These are phyloP conservation scores for Pseudoips prasinana DNA, from an alignment of 2,888 invertebrate species.

Conservation along the genomic window DNA sequence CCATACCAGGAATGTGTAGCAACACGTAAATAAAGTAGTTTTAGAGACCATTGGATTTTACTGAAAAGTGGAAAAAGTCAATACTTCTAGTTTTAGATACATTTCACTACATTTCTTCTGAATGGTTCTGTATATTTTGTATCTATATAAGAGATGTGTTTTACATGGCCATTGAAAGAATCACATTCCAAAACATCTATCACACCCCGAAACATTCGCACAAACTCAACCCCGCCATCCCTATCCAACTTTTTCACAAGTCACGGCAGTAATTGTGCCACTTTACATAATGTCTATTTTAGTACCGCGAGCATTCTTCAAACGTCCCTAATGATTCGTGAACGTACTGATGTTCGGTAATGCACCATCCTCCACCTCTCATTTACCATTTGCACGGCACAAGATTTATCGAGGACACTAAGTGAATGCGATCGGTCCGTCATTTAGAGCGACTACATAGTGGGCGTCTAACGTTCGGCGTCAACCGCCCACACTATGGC, in stretches of 20 bases:
- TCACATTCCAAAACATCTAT: too few species aligned
- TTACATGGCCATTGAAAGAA: too few species aligned
- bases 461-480: neutral
- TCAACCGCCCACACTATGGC: too few species aligned
- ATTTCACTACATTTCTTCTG: too few species aligned
- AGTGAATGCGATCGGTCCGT: constrained; percentile 59
- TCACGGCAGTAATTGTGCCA: constrained; percentile 73
- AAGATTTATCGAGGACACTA: constrained; percentile 60
- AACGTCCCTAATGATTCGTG: constrained; percentile 72
- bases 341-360: constrained; percentile 61
- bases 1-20: too few species aligned
- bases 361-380: constrained; percentile 56
- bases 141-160: too few species aligned
- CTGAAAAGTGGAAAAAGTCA: too few species aligned
- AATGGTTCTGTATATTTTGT: too few species aligned
- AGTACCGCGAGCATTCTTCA: constrained; percentile 70
- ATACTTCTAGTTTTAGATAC: too few species aligned
- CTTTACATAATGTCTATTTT: constrained; percentile 81
- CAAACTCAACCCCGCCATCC: constrained; percentile 13
- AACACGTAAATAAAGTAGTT: too few species aligned
- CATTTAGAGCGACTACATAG: constrained; percentile 3
- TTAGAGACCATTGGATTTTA: too few species aligned
- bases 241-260: constrained; percentile 55
- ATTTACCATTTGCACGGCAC: constrained; percentile 47
- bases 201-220: too few species aligned